Evolutionary conservation across 2,888 invertebrate species (phyloP).

Genomic region (Eristalis tenax): DNA sequence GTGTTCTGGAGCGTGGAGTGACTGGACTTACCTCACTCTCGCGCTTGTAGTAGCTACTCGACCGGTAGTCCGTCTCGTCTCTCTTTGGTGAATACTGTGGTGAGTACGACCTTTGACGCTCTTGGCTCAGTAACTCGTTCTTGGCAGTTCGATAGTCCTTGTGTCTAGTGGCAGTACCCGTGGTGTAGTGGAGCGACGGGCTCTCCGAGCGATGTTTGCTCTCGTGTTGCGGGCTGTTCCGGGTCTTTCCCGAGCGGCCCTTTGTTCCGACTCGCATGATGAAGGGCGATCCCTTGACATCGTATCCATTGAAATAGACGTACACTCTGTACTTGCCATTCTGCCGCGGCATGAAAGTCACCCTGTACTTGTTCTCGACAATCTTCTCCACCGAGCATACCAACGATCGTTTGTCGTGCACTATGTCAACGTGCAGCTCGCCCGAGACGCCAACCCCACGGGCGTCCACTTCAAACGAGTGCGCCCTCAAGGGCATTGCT

Average conservation of each 20-base stretch:
- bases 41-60: slow-evolving; percentile 80
- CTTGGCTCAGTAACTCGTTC: slow-evolving; percentile 74
- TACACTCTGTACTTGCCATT: slow-evolving; percentile 91
- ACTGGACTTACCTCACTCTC: slow-evolving; percentile 79
- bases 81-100: slow-evolving; percentile 80
- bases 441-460: slow-evolving; percentile 92
- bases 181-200: slow-evolving; percentile 81
- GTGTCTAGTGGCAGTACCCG: slow-evolving; percentile 78
- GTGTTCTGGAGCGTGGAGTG: slow-evolving; percentile 42
- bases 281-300: slow-evolving; percentile 91
- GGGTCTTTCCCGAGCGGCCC: slow-evolving; percentile 83
- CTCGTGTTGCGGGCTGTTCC: slow-evolving; percentile 83
- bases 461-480: slow-evolving; percentile 91
- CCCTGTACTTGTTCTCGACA: slow-evolving; percentile 88
- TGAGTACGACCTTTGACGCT: slow-evolving; percentile 79
- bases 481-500: slow-evolving; percentile 91
- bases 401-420: slow-evolving; percentile 92
- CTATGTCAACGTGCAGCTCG: slow-evolving; percentile 93
- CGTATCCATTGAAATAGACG: slow-evolving; percentile 96
- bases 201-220: slow-evolving; percentile 81
- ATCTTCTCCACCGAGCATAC: slow-evolving; percentile 91
- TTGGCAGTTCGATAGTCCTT: slow-evolving; percentile 78
- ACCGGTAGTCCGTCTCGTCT: slow-evolving; percentile 79
- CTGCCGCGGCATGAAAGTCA: slow-evolving; percentile 90
- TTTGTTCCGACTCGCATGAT: slow-evolving; percentile 92